Evolutionary conservation across 1,140 invertebrate genomes (phyloP).

Genomic region (Galleria mellonella): DNA sequence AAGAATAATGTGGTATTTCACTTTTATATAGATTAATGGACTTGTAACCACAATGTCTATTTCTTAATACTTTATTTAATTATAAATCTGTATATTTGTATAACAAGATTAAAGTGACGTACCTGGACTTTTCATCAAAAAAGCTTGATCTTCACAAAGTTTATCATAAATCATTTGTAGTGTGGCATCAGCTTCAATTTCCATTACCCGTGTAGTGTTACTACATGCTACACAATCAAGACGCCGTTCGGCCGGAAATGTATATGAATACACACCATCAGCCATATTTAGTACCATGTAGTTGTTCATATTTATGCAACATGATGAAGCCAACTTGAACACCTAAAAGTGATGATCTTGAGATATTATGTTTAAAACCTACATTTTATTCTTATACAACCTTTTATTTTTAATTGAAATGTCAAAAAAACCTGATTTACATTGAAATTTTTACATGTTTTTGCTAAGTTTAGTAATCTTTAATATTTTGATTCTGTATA

Average conservation of each 20-base stretch:
- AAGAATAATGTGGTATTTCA: too few species aligned
- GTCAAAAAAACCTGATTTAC: too few species aligned
- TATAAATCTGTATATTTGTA: too few species aligned
- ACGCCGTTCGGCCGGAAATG: constrained; percentile 93
- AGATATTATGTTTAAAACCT: constrained; percentile 3
- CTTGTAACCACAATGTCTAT: background rate
- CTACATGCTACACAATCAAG: constrained; percentile 91
- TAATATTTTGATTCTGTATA: too few species aligned
- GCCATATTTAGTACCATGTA: constrained; percentile 98
- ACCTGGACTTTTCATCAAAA: constrained; percentile 91
- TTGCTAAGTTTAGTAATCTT: too few species aligned
- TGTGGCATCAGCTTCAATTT: constrained; percentile 83
- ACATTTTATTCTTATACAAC: too few species aligned
- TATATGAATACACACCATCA: constrained; percentile 97
- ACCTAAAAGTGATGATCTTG: constrained; percentile 71
- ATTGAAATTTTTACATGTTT: too few species aligned
- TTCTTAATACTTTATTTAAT: background rate
- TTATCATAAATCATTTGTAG: constrained; percentile 89
- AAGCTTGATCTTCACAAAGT: constrained; percentile 82
- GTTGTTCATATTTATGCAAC: constrained; percentile 92
- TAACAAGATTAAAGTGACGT: too few species aligned
- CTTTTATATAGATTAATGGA: background rate
- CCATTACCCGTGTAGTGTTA: constrained; percentile 81
- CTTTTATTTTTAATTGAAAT: too few species aligned
- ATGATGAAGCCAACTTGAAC: constrained; percentile 96